Conservation (phyloP, 2,113 vertebrate genomes). For the Fregata magnificens region DNA sequence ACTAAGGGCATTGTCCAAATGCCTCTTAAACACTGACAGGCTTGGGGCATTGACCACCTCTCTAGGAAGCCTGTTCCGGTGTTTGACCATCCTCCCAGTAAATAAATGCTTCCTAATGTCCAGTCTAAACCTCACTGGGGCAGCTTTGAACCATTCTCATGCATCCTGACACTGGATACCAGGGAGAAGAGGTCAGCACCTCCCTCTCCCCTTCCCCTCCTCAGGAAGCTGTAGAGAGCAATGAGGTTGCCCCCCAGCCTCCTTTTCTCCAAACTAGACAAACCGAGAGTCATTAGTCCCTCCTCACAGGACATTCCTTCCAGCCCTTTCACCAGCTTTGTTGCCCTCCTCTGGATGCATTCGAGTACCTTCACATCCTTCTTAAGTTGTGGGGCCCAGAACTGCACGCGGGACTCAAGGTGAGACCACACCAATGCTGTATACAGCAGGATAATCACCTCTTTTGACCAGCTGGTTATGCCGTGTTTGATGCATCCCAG, state of each 20-base stretch:
- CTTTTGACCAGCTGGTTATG: neutral
- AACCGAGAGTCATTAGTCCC: fast-evolving
- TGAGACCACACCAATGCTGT: fast-evolving
- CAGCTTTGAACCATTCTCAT: neutral
- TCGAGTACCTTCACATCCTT: neutral
- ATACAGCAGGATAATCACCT: neutral
- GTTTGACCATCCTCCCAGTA: neutral
- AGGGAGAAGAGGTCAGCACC: neutral
- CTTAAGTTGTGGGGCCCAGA: neutral
- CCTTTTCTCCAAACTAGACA: neutral
- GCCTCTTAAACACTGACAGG: too few relatives aligned
- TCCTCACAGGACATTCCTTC: neutral
- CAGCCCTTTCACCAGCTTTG: neutral
- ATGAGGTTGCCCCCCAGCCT: neutral
- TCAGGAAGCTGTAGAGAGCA: neutral
- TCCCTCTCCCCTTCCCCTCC: neutral
- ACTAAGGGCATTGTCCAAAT: neutral
- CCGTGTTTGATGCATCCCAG: neutral
- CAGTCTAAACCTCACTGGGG: neutral
- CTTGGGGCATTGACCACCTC: fast-evolving
- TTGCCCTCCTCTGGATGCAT: neutral
- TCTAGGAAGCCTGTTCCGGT: neutral
- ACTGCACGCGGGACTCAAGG: neutral
- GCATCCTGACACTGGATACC: fast-evolving
- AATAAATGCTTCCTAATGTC: neutral